These are phyloP conservation scores for Plutella xylostella DNA, from an alignment of 2,888 invertebrate genomes.

Conservation along the genomic window DNA sequence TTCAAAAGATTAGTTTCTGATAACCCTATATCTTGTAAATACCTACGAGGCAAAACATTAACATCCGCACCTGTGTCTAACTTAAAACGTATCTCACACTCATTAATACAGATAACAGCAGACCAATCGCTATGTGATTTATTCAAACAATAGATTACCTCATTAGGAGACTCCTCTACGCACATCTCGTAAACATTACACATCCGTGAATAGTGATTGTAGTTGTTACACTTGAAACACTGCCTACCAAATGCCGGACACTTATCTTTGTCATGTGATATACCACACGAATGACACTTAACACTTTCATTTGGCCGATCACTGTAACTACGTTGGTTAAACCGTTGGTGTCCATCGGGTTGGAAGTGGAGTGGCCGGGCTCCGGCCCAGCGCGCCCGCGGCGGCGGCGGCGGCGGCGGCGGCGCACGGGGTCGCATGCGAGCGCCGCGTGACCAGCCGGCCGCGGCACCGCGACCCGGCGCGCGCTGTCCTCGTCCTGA, in stretches of 20 bases:
- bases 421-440: neutral
- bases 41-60: neutral
- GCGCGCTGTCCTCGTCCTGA: neutral
- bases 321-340: neutral
- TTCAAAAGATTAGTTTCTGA: neutral
- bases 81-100: too few species aligned
- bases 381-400: neutral
- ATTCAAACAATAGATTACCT: too few species aligned
- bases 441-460: neutral
- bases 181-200: neutral
- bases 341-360: too few species aligned
- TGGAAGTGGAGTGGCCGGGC: too few species aligned
- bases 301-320: neutral
- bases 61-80: neutral
- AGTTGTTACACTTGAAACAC: conserved; percentile 3
- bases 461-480: neutral
- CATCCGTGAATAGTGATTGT: conserved; percentile 1
- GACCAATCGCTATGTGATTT: too few species aligned
- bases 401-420: neutral
- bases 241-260: conserved; percentile 7
- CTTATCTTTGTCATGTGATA: neutral
- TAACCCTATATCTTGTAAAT: neutral
- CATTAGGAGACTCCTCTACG: neutral
- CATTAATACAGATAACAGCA: too few species aligned
- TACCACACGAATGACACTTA: neutral